Evolutionary conservation across 2,113 vertebrate species (phyloP).

Genomic region (Gobiocypris rarus): DNA sequence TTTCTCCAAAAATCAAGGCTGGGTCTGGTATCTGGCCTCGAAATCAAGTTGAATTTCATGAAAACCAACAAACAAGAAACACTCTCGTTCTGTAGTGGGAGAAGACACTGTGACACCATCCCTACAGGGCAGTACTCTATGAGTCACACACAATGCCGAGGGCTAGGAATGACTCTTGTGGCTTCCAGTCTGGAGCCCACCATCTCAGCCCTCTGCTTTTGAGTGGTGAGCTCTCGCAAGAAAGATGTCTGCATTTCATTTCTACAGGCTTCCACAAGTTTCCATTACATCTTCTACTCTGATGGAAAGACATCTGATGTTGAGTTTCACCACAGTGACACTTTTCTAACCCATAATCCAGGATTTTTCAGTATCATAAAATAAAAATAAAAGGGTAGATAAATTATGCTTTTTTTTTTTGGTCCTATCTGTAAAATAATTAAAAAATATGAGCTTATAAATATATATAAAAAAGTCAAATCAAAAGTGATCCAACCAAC

Average conservation of each 20-base stretch:
- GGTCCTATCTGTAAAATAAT: not conserved
- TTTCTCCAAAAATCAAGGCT: conserved; percentile 32
- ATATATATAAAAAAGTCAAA: not conserved
- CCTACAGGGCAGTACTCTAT: conserved; percentile 61
- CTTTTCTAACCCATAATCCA: not conserved
- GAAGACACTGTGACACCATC: conserved; percentile 57
- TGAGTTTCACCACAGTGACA: not conserved
- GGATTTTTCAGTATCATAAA: not conserved
- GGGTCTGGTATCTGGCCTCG: conserved; percentile 31
- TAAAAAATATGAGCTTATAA: not conserved
- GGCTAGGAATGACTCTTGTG: conserved; percentile 60
- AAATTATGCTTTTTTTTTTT: no score
- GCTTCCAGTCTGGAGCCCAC: conserved; percentile 58
- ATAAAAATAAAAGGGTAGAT: not conserved
- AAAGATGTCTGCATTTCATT: conserved; percentile 64
- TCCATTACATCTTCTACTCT: conserved; percentile 44
- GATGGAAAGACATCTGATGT: conserved; percentile 41
- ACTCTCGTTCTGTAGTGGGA: conserved; percentile 14
- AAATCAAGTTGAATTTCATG: conserved; percentile 46
- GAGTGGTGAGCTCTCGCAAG: conserved; percentile 58
- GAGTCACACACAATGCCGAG: conserved; percentile 55
- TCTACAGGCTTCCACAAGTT: conserved; percentile 53
- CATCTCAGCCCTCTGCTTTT: conserved; percentile 53
- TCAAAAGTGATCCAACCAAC: not conserved
- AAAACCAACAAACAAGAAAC: conserved; percentile 54